Evolutionary conservation across 2,888 invertebrate species (phyloP).

Genomic region (Aphelenchoides bicaudatus): DNA sequence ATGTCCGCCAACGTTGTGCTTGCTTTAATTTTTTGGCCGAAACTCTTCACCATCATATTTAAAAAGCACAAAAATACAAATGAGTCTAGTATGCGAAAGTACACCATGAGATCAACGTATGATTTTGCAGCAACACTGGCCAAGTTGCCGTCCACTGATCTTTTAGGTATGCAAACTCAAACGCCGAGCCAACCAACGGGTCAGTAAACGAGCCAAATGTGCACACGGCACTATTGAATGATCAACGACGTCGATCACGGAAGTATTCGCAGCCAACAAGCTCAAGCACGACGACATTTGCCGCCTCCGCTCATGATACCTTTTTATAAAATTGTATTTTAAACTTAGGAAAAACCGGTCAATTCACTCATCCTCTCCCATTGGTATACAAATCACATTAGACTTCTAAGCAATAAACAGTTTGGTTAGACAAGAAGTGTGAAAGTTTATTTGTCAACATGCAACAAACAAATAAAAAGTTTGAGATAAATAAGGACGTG

Average conservation of each 20-base stretch:
- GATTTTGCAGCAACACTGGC: constrained; percentile 6
- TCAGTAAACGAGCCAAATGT: constrained; percentile 39
- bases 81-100: constrained; percentile 3
- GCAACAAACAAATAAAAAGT: constrained; percentile 2
- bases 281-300: constrained; percentile 44
- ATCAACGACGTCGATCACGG: constrained; percentile 44
- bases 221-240: constrained; percentile 52
- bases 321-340: too few species aligned
- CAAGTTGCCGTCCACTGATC: neutral
- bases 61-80: constrained; percentile 71
- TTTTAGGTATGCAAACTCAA: constrained; percentile 5
- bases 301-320: constrained; percentile 59
- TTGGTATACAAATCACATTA: too few species aligned
- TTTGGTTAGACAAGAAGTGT: neutral
- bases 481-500: constrained; percentile 1
- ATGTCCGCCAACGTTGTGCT: constrained; percentile 72
- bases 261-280: constrained; percentile 53
- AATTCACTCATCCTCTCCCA: too few species aligned
- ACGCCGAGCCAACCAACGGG: constrained; percentile 12
- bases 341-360: too few species aligned
- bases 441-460: too few species aligned
- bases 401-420: too few species aligned
- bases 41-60: constrained; percentile 72
- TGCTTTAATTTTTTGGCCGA: constrained; percentile 72
- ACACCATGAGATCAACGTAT: too few species aligned